Base-by-base conservation (phyloP, 2,888 invertebrate genomes). In the Gerris lacustris region DNA sequence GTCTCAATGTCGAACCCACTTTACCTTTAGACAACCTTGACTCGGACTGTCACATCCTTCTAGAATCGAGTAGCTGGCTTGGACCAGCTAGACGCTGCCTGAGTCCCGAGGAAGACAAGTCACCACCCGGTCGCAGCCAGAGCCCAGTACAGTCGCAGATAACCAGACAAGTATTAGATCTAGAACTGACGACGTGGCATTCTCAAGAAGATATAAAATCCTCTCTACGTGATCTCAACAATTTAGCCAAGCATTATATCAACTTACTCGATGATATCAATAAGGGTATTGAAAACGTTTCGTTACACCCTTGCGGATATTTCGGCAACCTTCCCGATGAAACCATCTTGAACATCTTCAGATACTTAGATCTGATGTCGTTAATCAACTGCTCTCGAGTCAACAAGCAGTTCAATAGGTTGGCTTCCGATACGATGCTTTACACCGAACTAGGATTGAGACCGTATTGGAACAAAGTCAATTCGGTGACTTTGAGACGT, bases 381-480 rank as follows among this genome's bases (percentile, higher is more conserved):
- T 80, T 94, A 11, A 88, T 89, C 79, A 84, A 87, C 45, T 88
- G 92, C 77, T 88, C 91, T 5, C 87, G 87, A 80, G 87, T 92
- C 2, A 91, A 89, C 78, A 86, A 84, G 76, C 86, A 86, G 76
- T 92, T 89, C 80, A 85, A 86, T 79, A 84, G 86, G 75, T 86
- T 88, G 72, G 89, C 88, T 44, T 86, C 85, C 0, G 93, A 95
- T 79, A 85, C 89, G 9, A 82, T 89, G 68, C 83, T 94, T 6
- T 94, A 91, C 77, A 87, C 87, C 68, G 88, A 88, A 79, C 82
- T 96, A 31, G 91, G 91, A 81, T 83, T 95, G 1, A 73, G 78
- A 81, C 88, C 88, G 0, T 92, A 91, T 78, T 93, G 92, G 92
- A 83, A 90, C 78, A 85, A 87, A 77, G 84, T 90, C 6, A 83